phyloP scores from a whole-genome alignment of 2,797 vertebrate species.

The Macroramphosus scolopax region DNA sequence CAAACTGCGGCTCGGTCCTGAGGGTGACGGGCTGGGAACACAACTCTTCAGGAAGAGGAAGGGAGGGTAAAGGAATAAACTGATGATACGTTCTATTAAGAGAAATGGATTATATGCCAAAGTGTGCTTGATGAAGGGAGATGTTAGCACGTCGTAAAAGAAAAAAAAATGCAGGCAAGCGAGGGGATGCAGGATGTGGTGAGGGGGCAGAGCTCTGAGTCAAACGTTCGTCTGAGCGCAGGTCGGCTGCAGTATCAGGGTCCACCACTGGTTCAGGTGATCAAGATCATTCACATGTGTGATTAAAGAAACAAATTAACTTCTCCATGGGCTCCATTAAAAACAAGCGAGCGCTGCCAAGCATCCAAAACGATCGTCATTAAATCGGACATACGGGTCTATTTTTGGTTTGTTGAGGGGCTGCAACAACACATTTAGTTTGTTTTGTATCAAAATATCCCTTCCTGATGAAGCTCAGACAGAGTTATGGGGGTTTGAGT shows the following conservation, averaged over 20 bases:
- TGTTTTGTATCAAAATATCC: too few species aligned
- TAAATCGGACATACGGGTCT: constrained; percentile 45
- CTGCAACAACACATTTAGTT: too few species aligned
- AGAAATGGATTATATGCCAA: constrained; percentile 37
- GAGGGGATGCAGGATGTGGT: constrained; percentile 5
- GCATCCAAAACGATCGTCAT: constrained; percentile 34
- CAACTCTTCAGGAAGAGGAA: constrained; percentile 53
- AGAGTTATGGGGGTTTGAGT: too few species aligned
- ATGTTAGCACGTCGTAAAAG: constrained; percentile 10
- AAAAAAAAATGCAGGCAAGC: too few species aligned
- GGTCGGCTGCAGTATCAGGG: neutral
- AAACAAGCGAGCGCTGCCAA: constrained; percentile 29
- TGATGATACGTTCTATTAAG: constrained; percentile 48
- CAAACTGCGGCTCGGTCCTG: constrained; percentile 60
- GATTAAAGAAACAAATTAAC: constrained; percentile 15
- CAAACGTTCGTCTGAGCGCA: neutral
- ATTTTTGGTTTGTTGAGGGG: constrained; percentile 46
- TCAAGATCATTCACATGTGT: constrained; percentile 9
- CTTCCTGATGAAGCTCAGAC: too few species aligned
- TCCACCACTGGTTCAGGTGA: neutral
- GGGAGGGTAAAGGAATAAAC: constrained; percentile 41
- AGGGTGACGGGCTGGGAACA: constrained; percentile 61
- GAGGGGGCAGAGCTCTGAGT: constrained; percentile 5
- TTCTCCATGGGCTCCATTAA: constrained; percentile 9
- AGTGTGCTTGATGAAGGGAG: constrained; percentile 13